Evolutionary conservation across 1,140 invertebrate species (phyloP).

Genomic region (Trachymyrmex septentrionalis): DNA sequence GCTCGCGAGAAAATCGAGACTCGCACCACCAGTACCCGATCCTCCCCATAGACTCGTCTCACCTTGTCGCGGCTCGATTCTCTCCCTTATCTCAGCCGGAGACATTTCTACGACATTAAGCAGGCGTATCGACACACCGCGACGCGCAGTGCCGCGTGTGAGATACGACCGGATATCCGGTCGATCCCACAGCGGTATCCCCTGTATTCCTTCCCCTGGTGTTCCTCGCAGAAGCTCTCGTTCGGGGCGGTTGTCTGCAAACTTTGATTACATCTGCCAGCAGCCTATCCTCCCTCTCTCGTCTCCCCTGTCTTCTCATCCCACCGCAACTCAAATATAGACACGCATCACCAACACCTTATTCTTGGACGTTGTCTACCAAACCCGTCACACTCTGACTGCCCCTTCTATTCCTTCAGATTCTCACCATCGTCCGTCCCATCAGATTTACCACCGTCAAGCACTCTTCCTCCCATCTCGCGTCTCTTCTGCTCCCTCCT

Average conservation of each 20-base stretch:
- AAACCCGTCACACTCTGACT: not conserved
- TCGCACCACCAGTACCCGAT: not conserved
- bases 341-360: slow-evolving; percentile 65
- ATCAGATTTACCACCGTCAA: slow-evolving; percentile 48
- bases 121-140: slow-evolving; percentile 47
- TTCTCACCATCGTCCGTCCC: slow-evolving; percentile 37
- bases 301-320: slow-evolving; percentile 27
- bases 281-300: slow-evolving; percentile 41
- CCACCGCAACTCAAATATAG: slow-evolving; percentile 67
- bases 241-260: slow-evolving; percentile 74
- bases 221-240: slow-evolving; percentile 45
- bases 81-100: slow-evolving; percentile 30
- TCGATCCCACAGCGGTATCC: slow-evolving; percentile 44
- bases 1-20: slow-evolving; percentile 31
- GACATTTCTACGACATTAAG: slow-evolving; percentile 60
- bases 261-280: slow-evolving; percentile 79
- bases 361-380: slow-evolving; percentile 60
- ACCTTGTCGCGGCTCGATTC: slow-evolving; percentile 34
- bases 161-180: slow-evolving; percentile 70
- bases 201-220: slow-evolving; percentile 21
- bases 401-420: slow-evolving; percentile 17
- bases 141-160: slow-evolving; percentile 12
- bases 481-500: not conserved
- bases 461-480: not conserved
- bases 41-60: slow-evolving; percentile 38